Conservation (phyloP, 2,888 invertebrate species). For the Parnassius mnemosyne region DNA sequence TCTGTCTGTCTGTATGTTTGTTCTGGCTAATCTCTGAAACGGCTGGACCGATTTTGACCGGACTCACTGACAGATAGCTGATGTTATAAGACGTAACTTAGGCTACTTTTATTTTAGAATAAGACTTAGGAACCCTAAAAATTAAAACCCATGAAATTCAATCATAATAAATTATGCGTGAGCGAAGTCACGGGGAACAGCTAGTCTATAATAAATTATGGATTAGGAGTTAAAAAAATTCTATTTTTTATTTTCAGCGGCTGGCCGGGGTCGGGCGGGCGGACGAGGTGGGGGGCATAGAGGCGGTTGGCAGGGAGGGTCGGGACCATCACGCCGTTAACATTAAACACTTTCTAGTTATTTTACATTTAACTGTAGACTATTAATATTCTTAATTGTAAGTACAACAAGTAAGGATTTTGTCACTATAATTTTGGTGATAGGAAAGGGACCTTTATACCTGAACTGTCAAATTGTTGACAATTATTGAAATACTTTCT, state of each 20-base stretch:
- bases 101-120: too few species aligned
- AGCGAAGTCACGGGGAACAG: too few species aligned
- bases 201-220: too few species aligned
- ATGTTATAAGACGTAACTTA: too few species aligned
- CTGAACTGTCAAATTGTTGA: not conserved
- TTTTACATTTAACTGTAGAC: constrained; percentile 17
- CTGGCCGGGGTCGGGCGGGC: constrained; percentile 82
- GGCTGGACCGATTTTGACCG: too few species aligned
- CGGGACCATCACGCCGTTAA: constrained; percentile 74
- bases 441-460: too few species aligned
- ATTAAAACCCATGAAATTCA: too few species aligned
- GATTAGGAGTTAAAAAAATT: not conserved
- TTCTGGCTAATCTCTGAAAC: too few species aligned
- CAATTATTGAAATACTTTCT: not conserved
- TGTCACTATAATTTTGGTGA: not conserved
- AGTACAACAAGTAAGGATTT: constrained; percentile 13
- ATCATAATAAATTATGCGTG: too few species aligned
- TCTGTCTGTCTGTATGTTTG: too few species aligned
- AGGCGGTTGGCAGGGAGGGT: constrained; percentile 85
- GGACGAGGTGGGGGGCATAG: constrained; percentile 72
- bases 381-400: constrained; percentile 19
- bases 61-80: too few species aligned
- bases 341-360: constrained; percentile 1
- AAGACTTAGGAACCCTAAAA: too few species aligned
- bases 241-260: constrained; percentile 58